Evolutionary conservation across 2,888 invertebrate species (phyloP).

Genomic region (Limnephilus marmoratus): DNA sequence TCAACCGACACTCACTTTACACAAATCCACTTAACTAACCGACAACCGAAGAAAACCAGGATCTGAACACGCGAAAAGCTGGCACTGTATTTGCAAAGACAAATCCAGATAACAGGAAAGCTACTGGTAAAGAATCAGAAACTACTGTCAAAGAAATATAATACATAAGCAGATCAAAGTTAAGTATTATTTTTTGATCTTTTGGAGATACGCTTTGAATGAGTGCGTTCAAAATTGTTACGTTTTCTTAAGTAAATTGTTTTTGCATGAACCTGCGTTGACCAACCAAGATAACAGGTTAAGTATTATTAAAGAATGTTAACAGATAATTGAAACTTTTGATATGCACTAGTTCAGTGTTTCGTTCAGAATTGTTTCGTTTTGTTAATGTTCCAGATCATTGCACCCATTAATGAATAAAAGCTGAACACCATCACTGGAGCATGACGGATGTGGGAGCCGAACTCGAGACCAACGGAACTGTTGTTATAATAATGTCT

Average conservation of each 20-base stretch:
- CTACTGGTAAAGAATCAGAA: neutral
- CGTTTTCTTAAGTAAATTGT: neutral
- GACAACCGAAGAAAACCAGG: neutral
- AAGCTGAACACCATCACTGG: constrained; percentile 2
- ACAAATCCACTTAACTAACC: neutral
- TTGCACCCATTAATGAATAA: neutral
- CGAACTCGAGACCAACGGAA: neutral
- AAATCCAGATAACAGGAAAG: neutral
- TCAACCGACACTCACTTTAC: constrained; percentile 12
- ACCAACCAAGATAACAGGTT: neutral
- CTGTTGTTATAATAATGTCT: constrained; percentile 26
- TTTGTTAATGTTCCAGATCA: constrained; percentile 30
- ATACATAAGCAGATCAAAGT: neutral
- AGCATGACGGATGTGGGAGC: constrained; percentile 27
- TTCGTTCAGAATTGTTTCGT: neutral
- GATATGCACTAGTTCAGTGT: neutral
- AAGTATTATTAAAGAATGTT: neutral
- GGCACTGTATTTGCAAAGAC: neutral
- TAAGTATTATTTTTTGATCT: neutral
- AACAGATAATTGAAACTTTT: neutral
- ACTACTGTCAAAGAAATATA: neutral
- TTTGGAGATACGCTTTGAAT: neutral
- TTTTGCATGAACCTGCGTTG: neutral
- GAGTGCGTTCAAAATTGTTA: neutral
- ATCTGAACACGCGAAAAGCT: neutral